phyloP scores from a whole-genome alignment of 2,888 invertebrate genomes.

The Drosophila suboccidentalis region DNA sequence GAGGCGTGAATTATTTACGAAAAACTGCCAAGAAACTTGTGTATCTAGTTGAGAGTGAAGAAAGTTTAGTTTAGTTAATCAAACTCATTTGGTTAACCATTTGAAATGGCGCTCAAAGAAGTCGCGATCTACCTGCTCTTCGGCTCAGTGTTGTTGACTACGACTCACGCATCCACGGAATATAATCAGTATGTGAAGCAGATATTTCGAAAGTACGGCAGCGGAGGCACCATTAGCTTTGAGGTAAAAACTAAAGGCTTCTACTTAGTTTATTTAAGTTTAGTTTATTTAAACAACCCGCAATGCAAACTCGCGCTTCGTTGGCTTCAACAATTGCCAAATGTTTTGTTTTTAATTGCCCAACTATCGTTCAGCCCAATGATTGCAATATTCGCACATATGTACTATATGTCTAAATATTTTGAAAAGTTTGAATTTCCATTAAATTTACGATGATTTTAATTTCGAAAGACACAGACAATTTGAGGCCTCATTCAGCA shows the following conservation, averaged over 20 bases:
- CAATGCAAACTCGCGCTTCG: not conserved
- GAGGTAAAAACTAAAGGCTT: constrained; percentile 77
- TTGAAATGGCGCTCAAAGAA: constrained; percentile 51
- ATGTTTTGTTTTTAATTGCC: constrained; percentile 6
- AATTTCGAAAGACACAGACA: constrained; percentile 40
- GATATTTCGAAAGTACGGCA: constrained; percentile 85
- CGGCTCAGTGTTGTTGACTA: constrained; percentile 10
- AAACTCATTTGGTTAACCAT: constrained; percentile 24
- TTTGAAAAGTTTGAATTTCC: not conserved
- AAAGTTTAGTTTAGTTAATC: constrained; percentile 13
- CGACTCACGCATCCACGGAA: constrained; percentile 71
- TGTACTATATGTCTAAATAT: not conserved
- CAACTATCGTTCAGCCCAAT: constrained; percentile 8
- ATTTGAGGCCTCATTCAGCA: not conserved
- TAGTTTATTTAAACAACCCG: not conserved
- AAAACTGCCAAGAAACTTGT: constrained; percentile 30
- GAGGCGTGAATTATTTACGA: constrained; percentile 16
- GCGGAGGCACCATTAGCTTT: constrained; percentile 84
- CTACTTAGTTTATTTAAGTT: not conserved
- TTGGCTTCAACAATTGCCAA: constrained; percentile 5
- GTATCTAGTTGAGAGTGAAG: constrained; percentile 14
- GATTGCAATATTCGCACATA: constrained; percentile 2
- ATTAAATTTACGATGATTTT: not conserved
- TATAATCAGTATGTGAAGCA: constrained; percentile 85
- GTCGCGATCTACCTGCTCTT: constrained; percentile 37